Base-by-base conservation (phyloP, 2,797 vertebrate genomes). In the Anomalospiza imberbis region DNA sequence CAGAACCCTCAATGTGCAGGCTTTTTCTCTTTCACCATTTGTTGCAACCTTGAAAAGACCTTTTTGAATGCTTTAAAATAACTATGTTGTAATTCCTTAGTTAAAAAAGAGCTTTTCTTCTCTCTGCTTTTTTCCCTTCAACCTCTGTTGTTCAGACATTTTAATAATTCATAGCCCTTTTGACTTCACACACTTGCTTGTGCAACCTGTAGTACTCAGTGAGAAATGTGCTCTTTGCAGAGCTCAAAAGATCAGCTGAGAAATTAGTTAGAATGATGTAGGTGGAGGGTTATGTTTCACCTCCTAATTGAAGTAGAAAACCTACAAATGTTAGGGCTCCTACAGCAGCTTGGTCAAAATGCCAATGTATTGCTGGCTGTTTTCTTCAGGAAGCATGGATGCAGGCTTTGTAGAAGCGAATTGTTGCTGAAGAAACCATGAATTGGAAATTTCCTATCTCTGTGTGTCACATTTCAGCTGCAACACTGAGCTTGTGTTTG, bases 81-180 rank as follows among this genome's bases (percentile, higher is more conserved):
- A 63, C 88, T 25, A 0, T 51, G 66, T 93, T 96, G 91, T 86
- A 63, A 47, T 86, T 79, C 71, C 42, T 65, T 72, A 71, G 75
- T 88, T 93, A 25, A 88, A 87, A 88, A 92, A 63, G 70, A 86
- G 67, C 63, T 93, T 95, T 93, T 82, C 55, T 94, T 91, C 71
- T 38, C 48, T 85, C 28, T 91, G 63, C 89, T 88, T 93, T 91
- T 85, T 38, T 36, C 25, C 44, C 44, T 85, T 89, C 85, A 81
- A 60, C 89, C 83, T 95, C 73, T 21, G 20, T 95, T 81, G 88
- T 94, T 96, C 88, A 88, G 66, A 42, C 12, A 4, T 88, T 92
- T 95, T 90, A 94, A 95, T 96, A 95, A 96, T 96, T 96, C 93
- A 91, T 92, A 63, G 79, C 48, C 74, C 57, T 93, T 95, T 96